A percentile compares a stretch with the other conserved stretches of the same genome.
These are phyloP conservation scores for Sturnira hondurensis DNA, from an alignment of 2,113 vertebrate genomes.

Conservation along the genomic window DNA sequence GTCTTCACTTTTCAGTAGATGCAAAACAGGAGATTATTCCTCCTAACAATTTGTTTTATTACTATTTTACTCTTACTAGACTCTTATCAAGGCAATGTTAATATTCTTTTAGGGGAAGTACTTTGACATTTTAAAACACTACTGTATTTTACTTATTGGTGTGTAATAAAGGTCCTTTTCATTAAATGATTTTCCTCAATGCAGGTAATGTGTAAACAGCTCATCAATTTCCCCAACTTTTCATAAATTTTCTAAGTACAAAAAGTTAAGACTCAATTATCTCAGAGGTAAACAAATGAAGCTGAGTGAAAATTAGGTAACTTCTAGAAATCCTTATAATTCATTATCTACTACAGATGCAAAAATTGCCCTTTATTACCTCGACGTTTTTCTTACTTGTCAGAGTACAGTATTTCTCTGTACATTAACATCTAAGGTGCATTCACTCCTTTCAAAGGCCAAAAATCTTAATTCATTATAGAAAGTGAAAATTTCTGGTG, in stretches of 20 bases:
- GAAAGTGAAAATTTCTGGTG: background rate
- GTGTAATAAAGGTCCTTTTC: slow-evolving; percentile 11
- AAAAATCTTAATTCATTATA: background rate
- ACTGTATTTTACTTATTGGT: background rate
- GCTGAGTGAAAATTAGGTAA: background rate
- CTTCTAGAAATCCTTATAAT: background rate
- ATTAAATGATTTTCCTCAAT: background rate
- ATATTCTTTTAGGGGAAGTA: background rate
- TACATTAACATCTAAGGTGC: background rate
- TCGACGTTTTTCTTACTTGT: background rate
- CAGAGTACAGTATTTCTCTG: background rate
- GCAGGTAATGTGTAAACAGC: background rate
- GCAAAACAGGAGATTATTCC: background rate
- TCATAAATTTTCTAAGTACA: background rate
- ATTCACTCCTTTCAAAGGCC: background rate
- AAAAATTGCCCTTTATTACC: background rate
- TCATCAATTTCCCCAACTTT: background rate
- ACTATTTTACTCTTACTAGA: background rate
- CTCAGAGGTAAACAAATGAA: background rate
- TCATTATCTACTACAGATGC: background rate
- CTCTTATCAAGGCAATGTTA: background rate
- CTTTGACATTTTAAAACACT: slow-evolving; percentile 23
- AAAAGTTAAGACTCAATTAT: background rate
- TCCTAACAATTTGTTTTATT: background rate
- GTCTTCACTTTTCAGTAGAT: background rate